Percentiles rank a stretch among this genome's conserved stretches.
Conservation (phyloP, 1,140 invertebrate species). For the Elysia chlorotica region DNA sequence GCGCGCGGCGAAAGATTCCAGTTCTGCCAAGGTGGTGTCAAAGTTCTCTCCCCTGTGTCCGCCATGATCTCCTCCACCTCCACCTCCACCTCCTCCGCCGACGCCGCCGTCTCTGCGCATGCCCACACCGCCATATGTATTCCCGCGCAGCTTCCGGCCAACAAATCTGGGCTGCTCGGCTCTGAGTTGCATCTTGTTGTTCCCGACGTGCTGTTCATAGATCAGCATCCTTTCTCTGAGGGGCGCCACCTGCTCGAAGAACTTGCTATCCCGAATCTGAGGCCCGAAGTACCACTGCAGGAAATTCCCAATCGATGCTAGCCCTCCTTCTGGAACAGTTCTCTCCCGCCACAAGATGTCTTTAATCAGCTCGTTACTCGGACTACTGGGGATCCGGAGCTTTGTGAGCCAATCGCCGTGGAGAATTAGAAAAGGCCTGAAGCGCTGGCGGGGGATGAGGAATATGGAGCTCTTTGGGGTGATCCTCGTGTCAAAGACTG, state of each 20-base stretch:
- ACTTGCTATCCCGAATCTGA: not conserved
- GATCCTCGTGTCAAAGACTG: conserved; percentile 43
- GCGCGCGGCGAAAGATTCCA: not conserved
- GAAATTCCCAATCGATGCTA: conserved; percentile 47
- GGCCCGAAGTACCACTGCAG: conserved; percentile 46
- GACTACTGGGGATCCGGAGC: conserved; percentile 35
- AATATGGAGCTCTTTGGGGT: conserved; percentile 46
- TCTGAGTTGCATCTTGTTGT: conserved; percentile 19
- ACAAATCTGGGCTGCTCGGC: conserved; percentile 18
- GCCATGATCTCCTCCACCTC: not conserved
- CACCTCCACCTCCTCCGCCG: not conserved
- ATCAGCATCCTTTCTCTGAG: conserved; percentile 10
- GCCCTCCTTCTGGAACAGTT: conserved; percentile 43
- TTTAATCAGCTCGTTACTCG: conserved; percentile 36
- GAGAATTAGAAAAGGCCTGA: conserved; percentile 37
- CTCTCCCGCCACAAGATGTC: conserved; percentile 38
- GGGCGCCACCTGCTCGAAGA: not conserved
- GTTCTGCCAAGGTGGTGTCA: not conserved
- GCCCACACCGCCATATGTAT: conserved; percentile 14
- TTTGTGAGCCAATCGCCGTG: conserved; percentile 40
- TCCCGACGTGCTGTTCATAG: conserved; percentile 19
- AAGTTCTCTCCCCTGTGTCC: not conserved
- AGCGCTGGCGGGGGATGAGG: conserved; percentile 28
- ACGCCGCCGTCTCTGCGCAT: not conserved
- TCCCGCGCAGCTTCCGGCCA: not conserved